phyloP scores from a whole-genome alignment of 35 echinoderm and acorn worm genomes.

The Ophiothrix spiculata region DNA sequence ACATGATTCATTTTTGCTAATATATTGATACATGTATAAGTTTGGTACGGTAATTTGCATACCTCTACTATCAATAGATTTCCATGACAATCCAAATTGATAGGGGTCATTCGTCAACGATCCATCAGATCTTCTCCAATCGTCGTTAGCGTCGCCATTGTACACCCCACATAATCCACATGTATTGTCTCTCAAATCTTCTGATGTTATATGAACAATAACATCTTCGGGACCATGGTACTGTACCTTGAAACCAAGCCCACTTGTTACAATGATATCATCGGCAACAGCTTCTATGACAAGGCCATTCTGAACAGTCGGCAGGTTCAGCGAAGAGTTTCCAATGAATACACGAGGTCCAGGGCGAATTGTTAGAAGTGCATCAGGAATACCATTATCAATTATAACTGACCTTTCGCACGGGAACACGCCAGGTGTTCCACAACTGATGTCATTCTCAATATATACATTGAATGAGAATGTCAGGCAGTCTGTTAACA shows the following conservation, averaged over 20 bases:
- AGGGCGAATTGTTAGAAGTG: slow-evolving; percentile 16
- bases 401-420: slow-evolving; percentile 51
- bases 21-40: too few relatives aligned
- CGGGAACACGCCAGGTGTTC: background rate
- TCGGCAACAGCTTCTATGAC: slow-evolving; percentile 51
- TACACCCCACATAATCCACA: slow-evolving; percentile 75
- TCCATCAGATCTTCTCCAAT: slow-evolving; percentile 32
- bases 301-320: slow-evolving; percentile 30
- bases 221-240: slow-evolving; percentile 54
- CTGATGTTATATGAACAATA: slow-evolving; percentile 42
- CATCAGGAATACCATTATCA: slow-evolving; percentile 38
- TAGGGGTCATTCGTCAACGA: slow-evolving; percentile 30
- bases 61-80: slow-evolving; percentile 29
- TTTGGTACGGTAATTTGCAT: too few relatives aligned
- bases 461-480: slow-evolving; percentile 60
- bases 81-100: slow-evolving; percentile 56
- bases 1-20: too few relatives aligned
- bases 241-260: slow-evolving; percentile 53
- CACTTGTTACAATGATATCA: slow-evolving; percentile 68
- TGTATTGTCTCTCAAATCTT: slow-evolving; percentile 22
- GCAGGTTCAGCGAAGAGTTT: slow-evolving; percentile 12
- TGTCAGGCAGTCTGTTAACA: slow-evolving; percentile 35
- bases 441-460: slow-evolving; percentile 49
- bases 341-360: slow-evolving; percentile 26
- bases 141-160: slow-evolving; percentile 52